These are phyloP conservation scores for Homalodisca vitripennis DNA, from an alignment of 1,140 invertebrate genomes.

Conservation along the genomic window DNA sequence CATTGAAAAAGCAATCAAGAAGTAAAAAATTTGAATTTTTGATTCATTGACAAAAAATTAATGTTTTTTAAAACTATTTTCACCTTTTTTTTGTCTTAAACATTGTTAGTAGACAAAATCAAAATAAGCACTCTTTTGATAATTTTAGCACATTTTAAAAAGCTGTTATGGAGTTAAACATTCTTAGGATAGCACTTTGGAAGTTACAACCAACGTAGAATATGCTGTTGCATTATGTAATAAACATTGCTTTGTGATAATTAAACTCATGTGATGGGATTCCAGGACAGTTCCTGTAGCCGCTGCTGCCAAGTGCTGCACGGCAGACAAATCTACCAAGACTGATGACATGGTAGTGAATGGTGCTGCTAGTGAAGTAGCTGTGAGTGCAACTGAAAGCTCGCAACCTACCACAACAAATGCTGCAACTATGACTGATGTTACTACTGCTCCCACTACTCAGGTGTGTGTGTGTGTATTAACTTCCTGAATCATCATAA, in stretches of 20 bases:
- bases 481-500: too few species aligned
- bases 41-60: too few species aligned
- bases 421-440: conserved; percentile 36
- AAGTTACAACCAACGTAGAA: not conserved
- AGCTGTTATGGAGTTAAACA: too few species aligned
- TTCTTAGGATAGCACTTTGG: not conserved
- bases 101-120: too few species aligned
- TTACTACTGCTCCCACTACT: conserved; percentile 48
- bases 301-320: conserved; percentile 47
- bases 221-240: not conserved
- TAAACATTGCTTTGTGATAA: not conserved
- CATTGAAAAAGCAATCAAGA: too few species aligned
- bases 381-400: conserved; percentile 13
- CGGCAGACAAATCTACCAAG: conserved; percentile 55
- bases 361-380: conserved; percentile 38
- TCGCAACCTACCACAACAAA: conserved; percentile 29
- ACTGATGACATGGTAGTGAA: conserved; percentile 50
- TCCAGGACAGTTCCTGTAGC: conserved; percentile 44
- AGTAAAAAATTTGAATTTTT: too few species aligned
- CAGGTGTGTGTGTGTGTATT: too few species aligned
- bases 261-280: not conserved
- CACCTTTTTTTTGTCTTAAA: too few species aligned
- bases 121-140: too few species aligned
- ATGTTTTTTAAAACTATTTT: too few species aligned
- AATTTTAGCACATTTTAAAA: too few species aligned